These are phyloP conservation scores for Rhyacophila brunnea DNA, from an alignment of 1,140 invertebrate species.

Conservation along the genomic window DNA sequence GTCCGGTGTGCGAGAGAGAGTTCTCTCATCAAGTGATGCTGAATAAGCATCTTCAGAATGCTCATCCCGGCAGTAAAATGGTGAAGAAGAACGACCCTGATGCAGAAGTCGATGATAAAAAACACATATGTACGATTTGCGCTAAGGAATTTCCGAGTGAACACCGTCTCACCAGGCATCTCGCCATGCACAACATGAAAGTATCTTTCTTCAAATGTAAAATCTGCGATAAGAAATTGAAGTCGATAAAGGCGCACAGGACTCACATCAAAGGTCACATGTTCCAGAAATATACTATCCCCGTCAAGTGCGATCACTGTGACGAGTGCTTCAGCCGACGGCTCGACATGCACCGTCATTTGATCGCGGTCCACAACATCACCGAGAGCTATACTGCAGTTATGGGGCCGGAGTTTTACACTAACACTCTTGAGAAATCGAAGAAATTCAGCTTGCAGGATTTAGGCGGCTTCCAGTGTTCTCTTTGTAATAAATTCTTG, in stretches of 20 bases:
- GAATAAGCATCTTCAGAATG: slow-evolving; percentile 45
- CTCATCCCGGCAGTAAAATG: slow-evolving; percentile 53
- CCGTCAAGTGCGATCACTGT: slow-evolving; percentile 46
- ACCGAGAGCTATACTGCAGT: slow-evolving; percentile 41
- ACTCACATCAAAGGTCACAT: slow-evolving; percentile 49
- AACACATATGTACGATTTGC: slow-evolving; percentile 45
- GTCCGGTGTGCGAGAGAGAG: slow-evolving; percentile 47
- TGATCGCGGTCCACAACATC: slow-evolving; percentile 45
- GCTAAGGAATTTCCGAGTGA: slow-evolving; percentile 49
- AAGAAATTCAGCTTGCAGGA: slow-evolving; percentile 44
- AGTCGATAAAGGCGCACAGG: slow-evolving; percentile 45
- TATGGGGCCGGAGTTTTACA: slow-evolving; percentile 42
- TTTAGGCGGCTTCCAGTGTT: slow-evolving; percentile 48
- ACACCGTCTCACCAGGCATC: slow-evolving; percentile 42
- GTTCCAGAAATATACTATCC: slow-evolving; percentile 43
- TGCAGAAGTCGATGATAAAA: slow-evolving; percentile 44
- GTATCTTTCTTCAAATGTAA: slow-evolving; percentile 50
- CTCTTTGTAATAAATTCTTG: slow-evolving; percentile 49
- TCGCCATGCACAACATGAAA: slow-evolving; percentile 46
- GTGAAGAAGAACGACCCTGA: slow-evolving; percentile 49
- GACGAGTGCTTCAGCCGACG: slow-evolving; percentile 44
- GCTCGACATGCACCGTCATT: slow-evolving; percentile 47
- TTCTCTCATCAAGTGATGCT: slow-evolving; percentile 47
- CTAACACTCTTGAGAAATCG: slow-evolving; percentile 13
- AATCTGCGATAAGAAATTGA: slow-evolving; percentile 49